These are phyloP conservation scores for Telmatochromis brichardi DNA, from an alignment of 2,113 vertebrate genomes.

Conservation along the genomic window DNA sequence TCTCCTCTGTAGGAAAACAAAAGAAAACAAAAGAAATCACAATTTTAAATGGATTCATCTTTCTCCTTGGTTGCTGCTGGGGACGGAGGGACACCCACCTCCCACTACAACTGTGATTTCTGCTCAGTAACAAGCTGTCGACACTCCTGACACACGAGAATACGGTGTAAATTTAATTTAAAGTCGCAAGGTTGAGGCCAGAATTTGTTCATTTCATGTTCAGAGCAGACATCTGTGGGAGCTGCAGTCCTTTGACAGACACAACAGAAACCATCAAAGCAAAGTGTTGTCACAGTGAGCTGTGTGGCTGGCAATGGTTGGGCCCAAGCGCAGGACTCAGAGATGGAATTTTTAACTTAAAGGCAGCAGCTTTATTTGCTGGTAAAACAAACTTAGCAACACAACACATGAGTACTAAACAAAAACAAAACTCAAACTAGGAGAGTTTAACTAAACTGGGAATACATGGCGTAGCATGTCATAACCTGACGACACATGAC, in stretches of 20 bases:
- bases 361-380: not conserved
- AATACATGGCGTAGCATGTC: rapidly evolving
- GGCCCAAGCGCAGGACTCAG: not conserved
- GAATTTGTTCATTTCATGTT: not conserved
- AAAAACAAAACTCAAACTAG: not conserved
- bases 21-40: not conserved
- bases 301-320: not conserved
- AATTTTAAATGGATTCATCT: not conserved
- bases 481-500: not conserved
- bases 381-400: not conserved
- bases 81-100: rapidly evolving
- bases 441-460: not conserved
- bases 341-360: not conserved
- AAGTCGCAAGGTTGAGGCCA: not conserved
- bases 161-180: not conserved
- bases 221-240: not conserved
- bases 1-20: not conserved
- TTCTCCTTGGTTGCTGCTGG: not conserved
- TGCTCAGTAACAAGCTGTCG: rapidly evolving
- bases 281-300: not conserved
- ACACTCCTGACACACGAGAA: not conserved
- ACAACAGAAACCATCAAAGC: not conserved
- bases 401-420: not conserved
- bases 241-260: not conserved
- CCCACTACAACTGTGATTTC: not conserved